phyloP scores from a whole-genome alignment of 1,140 invertebrate genomes.

The Araneus ventricosus region DNA sequence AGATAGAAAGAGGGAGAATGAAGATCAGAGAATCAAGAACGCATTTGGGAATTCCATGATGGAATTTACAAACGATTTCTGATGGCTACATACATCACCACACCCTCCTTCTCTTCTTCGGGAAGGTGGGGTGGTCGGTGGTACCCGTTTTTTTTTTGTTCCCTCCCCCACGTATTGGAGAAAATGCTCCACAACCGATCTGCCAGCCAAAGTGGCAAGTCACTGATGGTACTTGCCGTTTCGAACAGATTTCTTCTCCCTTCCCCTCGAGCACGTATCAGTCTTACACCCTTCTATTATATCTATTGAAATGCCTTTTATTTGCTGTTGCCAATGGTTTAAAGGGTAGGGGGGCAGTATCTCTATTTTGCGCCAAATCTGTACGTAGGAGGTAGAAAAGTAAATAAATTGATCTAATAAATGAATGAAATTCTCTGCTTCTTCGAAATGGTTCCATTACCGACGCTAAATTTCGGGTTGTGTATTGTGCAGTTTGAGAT shows the following conservation, averaged over 20 bases:
- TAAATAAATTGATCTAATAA: constrained; percentile 48
- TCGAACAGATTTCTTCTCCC: constrained; percentile 66
- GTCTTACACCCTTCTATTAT: constrained; percentile 54
- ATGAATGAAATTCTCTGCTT: constrained; percentile 44
- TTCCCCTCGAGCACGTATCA: constrained; percentile 29
- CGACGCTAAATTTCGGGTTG: neutral
- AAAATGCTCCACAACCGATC: constrained; percentile 54
- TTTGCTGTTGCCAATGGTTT: constrained; percentile 69
- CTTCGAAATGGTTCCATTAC: neutral
- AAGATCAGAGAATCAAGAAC: constrained; percentile 74
- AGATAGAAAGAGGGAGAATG: constrained; percentile 58
- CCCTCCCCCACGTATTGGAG: constrained; percentile 32
- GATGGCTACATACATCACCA: constrained; percentile 73
- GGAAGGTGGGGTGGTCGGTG: constrained; percentile 23
- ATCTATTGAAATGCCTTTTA: constrained; percentile 68
- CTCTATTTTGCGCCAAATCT: constrained; percentile 56
- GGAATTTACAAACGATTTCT: constrained; percentile 76
- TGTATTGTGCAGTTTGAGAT: neutral
- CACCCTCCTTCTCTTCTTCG: constrained; percentile 28
- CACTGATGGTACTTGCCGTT: constrained; percentile 69
- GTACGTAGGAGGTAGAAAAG: neutral
- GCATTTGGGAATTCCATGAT: constrained; percentile 74
- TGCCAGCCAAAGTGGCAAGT: constrained; percentile 73
- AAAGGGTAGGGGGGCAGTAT: constrained; percentile 38
- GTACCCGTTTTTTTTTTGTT: constrained; percentile 1